A percentile compares a stretch with the other conserved stretches of the same genome.
Conservation (phyloP, 1,140 invertebrate genomes). For the Eriocheir sinensis region DNA sequence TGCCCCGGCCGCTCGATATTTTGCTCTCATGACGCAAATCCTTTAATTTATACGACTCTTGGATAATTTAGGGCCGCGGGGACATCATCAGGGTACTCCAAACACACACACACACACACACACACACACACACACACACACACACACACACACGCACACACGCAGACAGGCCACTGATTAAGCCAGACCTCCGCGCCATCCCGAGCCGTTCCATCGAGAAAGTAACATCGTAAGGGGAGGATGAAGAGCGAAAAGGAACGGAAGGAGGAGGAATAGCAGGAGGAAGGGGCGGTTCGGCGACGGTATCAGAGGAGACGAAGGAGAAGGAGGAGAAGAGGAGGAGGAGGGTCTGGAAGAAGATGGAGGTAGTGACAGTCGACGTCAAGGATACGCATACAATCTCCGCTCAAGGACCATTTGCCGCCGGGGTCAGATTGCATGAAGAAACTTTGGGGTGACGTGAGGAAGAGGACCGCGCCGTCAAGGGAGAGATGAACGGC, state of each 20-base stretch:
- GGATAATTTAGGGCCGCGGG: neutral
- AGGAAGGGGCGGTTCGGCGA: too few species aligned
- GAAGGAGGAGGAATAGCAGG: too few species aligned
- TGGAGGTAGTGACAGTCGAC: neutral
- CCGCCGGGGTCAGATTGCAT: constrained; percentile 1
- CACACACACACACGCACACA: constrained; percentile 12
- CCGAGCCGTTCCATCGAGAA: neutral
- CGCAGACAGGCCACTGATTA: neutral
- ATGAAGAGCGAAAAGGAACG: too few species aligned
- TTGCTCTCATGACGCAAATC: constrained; percentile 12
- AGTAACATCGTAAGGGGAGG: neutral
- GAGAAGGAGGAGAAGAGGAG: neutral
- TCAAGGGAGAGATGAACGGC: neutral
- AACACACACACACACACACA: neutral
- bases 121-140: constrained; percentile 2
- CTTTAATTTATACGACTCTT: neutral
- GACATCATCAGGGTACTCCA: too few species aligned
- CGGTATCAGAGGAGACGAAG: neutral
- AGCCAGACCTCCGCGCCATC: neutral
- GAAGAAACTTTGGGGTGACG: neutral
- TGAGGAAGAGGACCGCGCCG: neutral
- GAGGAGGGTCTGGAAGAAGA: neutral
- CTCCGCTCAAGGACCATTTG: neutral
- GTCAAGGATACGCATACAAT: neutral
- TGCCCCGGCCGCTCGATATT: neutral